Evolutionary conservation across 2,888 invertebrate genomes (phyloP), one percentile per base, ranked within the genome.

Genomic region (Schizotus pectinicornis): DNA sequence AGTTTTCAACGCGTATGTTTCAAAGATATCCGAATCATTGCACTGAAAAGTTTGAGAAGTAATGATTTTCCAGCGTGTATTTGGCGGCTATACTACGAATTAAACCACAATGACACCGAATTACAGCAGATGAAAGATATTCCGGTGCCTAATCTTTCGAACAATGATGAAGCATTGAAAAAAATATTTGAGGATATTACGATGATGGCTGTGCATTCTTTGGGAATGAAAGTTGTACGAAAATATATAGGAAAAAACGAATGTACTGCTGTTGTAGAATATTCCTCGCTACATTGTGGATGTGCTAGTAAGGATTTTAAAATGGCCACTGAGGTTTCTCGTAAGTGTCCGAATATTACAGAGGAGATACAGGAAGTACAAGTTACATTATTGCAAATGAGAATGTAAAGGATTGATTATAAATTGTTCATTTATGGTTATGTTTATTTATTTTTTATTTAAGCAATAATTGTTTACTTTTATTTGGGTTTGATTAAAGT

Each of bases 1-100:
- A 35, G 45, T 32, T 45, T 45, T 45, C 45, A 45, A 33, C 45
- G 45, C 45, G 45, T 45, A 33, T 45, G 45, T 45, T 43, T 43
- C 43, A 45, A 33, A 33, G 12, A 45, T 45, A 35, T 45, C 33
- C 33, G 45, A 45, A 45, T 45, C 45, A 45, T 45, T 33, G 45
- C 12, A 45, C 33, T 34, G 45, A 35, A 45, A 33, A 35, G 45
- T 45, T 3, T 34, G 34, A 45, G 45, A 32, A 45, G 45, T 45
- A 45, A 34, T 34, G 6, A 33, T 45, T 35, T 33, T 45, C 45
- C 45, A 45, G 45, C 12, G 33, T 45, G 45, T 11, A 45, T 45
- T 45, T 45, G 45, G 45, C 45, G 45, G 34, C 12, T 45, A 33
- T 33, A 45, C 45, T 45, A 43, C 43, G 31, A 43, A 43, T 43